Percentiles rank a stretch among this genome's conserved stretches.
Evolutionary conservation across 2,888 invertebrate genomes (phyloP).

Genomic region (Protodeltote pygarga): DNA sequence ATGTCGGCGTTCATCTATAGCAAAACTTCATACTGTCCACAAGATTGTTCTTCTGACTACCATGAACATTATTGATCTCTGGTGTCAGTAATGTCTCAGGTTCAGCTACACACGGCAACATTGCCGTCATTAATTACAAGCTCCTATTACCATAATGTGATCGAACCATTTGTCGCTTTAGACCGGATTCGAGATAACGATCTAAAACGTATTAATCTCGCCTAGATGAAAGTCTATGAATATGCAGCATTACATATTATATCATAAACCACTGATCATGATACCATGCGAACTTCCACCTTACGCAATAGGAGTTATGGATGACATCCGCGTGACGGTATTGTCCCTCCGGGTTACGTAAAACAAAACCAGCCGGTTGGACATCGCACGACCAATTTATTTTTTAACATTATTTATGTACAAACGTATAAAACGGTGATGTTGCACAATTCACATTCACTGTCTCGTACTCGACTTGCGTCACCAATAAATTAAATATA

Average conservation of each 20-base stretch:
- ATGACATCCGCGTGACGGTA: slow-evolving; percentile 46
- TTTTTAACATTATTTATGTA: slow-evolving; percentile 77
- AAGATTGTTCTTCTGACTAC: not conserved
- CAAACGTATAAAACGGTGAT: slow-evolving; percentile 79
- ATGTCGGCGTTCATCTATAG: too few relatives aligned
- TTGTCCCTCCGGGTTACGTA: slow-evolving; percentile 62
- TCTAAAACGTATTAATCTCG: slow-evolving; percentile 20
- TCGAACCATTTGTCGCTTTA: not conserved
- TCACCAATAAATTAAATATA: slow-evolving; percentile 79
- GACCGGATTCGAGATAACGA: slow-evolving; percentile 15
- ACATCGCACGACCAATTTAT: slow-evolving; percentile 68
- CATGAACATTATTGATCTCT: slow-evolving; percentile 14
- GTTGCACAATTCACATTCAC: slow-evolving; percentile 82
- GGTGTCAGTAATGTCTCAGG: not conserved
- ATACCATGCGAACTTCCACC: slow-evolving; percentile 40
- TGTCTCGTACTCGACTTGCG: slow-evolving; percentile 71
- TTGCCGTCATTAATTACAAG: slow-evolving; percentile 4
- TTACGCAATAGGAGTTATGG: slow-evolving; percentile 47
- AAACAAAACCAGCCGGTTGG: slow-evolving; percentile 64
- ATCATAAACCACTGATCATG: slow-evolving; percentile 36
- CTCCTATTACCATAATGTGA: not conserved
- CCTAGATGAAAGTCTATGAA: slow-evolving; percentile 49
- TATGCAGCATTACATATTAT: slow-evolving; percentile 50
- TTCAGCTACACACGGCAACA: not conserved
- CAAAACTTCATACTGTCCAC: too few relatives aligned